phyloP scores from a whole-genome alignment of 2,888 invertebrate species.

The Agonopterix arenella region DNA sequence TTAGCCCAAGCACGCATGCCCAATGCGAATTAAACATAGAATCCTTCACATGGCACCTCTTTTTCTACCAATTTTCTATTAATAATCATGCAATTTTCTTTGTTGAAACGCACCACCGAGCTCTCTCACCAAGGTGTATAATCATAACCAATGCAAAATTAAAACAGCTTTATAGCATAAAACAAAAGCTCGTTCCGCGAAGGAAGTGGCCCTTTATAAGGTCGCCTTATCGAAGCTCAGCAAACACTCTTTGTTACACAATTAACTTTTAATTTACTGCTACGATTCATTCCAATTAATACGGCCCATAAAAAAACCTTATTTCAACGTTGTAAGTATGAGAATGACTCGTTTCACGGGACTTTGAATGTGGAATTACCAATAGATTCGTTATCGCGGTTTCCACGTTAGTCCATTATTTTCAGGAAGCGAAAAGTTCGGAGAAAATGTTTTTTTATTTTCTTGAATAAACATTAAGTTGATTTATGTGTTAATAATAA shows the following conservation, averaged over 20 bases:
- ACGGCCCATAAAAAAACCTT: no score
- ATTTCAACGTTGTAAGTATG: no score
- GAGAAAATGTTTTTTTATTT: conserved; percentile 18
- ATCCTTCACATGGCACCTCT: no score
- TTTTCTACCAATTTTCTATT: no score
- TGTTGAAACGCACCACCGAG: no score
- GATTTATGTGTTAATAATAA: conserved; percentile 12
- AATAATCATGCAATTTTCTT: no score
- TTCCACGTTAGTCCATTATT: conserved; percentile 31
- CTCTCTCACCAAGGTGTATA: conserved; percentile 3
- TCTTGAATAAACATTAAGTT: background rate
- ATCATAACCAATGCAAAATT: conserved; percentile 26
- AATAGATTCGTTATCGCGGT: conserved; percentile 25
- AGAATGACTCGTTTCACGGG: no score
- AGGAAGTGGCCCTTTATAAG: conserved; percentile 33
- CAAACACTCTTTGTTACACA: conserved; percentile 47
- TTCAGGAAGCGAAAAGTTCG: conserved; percentile 33
- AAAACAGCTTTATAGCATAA: conserved; percentile 17
- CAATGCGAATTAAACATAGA: no score
- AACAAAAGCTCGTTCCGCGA: conserved; percentile 28
- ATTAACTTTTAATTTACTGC: conserved; percentile 51
- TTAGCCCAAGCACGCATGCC: no score
- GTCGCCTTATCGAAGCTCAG: conserved; percentile 36
- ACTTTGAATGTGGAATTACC: no score
- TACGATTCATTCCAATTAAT: no score